Percentiles rank a stretch among this genome's conserved stretches.
Evolutionary conservation across 2,797 vertebrate genomes (phyloP).

Genomic region (Molossus molossus): DNA sequence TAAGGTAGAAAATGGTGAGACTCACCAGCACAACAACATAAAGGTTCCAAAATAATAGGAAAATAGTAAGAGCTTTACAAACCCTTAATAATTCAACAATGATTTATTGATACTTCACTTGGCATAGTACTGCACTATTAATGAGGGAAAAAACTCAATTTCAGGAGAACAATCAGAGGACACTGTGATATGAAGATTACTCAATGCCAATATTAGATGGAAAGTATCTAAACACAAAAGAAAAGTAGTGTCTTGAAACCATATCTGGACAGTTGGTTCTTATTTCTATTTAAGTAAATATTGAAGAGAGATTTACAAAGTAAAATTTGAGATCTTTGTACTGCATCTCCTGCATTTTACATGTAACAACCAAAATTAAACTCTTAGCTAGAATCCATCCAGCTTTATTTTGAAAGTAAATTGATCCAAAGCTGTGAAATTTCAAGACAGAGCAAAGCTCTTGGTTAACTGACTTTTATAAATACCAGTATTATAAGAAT

Average conservation of each 20-base stretch:
- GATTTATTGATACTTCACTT: constrained; percentile 39
- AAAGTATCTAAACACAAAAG: background rate
- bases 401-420: background rate
- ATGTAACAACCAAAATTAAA: background rate
- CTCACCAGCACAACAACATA: background rate
- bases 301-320: constrained; percentile 12
- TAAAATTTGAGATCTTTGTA: constrained; percentile 26
- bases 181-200: background rate
- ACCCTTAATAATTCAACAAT: constrained; percentile 53
- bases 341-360: background rate
- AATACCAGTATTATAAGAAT: constrained; percentile 3
- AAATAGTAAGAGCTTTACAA: constrained; percentile 19
- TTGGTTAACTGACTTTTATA: background rate
- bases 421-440: background rate
- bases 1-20: background rate
- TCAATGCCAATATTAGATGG: background rate
- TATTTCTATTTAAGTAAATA: constrained; percentile 56
- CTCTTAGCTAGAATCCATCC: constrained; percentile 36
- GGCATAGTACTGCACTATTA: background rate
- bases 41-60: constrained; percentile 31
- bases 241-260: constrained; percentile 30
- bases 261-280: background rate
- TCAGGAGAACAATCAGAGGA: background rate
- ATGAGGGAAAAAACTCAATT: constrained; percentile 1
- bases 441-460: constrained; percentile 27